These are phyloP conservation scores for Plagodis dolabraria DNA, from an alignment of 2,888 invertebrate species.

Conservation along the genomic window DNA sequence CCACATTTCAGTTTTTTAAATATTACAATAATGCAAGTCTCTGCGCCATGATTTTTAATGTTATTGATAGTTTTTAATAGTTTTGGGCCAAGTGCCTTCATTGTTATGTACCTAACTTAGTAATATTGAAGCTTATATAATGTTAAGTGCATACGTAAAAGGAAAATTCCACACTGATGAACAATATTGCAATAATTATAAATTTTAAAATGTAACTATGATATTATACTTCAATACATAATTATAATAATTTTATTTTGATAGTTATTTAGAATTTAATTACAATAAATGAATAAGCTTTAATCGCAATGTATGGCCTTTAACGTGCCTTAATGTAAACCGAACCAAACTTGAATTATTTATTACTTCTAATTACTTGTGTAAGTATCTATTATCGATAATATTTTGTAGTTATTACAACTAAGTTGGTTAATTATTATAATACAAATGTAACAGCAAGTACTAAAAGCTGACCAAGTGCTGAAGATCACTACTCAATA, in stretches of 20 bases:
- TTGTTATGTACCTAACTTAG: too few relatives aligned
- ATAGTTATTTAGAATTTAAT: slow-evolving; percentile 18
- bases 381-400: background rate
- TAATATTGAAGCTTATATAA: too few relatives aligned
- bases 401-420: slow-evolving; percentile 7
- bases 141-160: too few relatives aligned
- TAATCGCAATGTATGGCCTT: slow-evolving; percentile 74
- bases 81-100: too few relatives aligned
- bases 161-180: background rate
- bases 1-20: too few relatives aligned
- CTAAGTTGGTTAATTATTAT: too few relatives aligned
- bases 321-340: slow-evolving; percentile 77
- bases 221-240: background rate
- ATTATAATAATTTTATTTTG: slow-evolving; percentile 7
- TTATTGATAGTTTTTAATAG: too few relatives aligned
- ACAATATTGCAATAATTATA: background rate
- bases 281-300: slow-evolving; percentile 63
- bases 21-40: too few relatives aligned
- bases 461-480: too few relatives aligned
- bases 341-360: slow-evolving; percentile 77
- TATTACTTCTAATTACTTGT: slow-evolving; percentile 27
- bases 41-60: too few relatives aligned
- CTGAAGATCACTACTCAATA: too few relatives aligned
- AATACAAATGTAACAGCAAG: too few relatives aligned
- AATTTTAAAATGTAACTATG: background rate